Evolutionary conservation across 2,113 vertebrate species (phyloP).

Genomic region (Clarias batrachus): DNA sequence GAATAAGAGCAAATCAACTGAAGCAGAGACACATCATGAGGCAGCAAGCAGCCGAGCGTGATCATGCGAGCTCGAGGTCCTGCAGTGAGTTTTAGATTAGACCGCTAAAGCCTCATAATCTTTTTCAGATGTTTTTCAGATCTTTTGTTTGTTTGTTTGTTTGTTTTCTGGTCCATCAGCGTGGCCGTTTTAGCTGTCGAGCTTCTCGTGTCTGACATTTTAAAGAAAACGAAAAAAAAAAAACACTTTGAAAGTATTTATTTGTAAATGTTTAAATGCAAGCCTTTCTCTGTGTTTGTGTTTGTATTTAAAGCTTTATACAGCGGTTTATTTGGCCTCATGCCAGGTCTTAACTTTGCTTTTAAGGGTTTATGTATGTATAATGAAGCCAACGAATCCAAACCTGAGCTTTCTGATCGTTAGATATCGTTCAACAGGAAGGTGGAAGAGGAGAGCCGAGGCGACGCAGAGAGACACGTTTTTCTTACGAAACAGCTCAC

Average conservation of each 20-base stretch:
- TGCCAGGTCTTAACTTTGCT: constrained; percentile 19
- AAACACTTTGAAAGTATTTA: constrained; percentile 69
- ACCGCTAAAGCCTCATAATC: background rate
- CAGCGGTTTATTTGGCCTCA: constrained; percentile 43
- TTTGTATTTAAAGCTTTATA: constrained; percentile 68
- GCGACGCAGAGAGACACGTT: no score
- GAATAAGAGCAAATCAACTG: constrained; percentile 49
- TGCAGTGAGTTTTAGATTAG: background rate
- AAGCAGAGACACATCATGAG: constrained; percentile 42
- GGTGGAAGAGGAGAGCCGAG: background rate
- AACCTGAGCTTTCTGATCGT: background rate
- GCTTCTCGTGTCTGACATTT: constrained; percentile 33
- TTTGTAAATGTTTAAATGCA: constrained; percentile 77
- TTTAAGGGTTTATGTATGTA: background rate
- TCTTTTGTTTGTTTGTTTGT: background rate
- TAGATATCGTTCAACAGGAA: background rate
- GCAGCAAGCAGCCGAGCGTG: constrained; percentile 16
- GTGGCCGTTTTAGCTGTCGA: background rate
- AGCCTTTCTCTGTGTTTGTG: constrained; percentile 73
- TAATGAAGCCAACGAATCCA: background rate
- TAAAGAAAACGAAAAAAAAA: constrained; percentile 19
- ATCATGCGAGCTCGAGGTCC: background rate
- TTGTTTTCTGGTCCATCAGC: background rate
- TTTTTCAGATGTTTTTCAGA: background rate
- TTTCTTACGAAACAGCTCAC: background rate